Percentiles rank a stretch among this genome's conserved stretches.
phyloP scores from a whole-genome alignment of 2,888 invertebrate species.

The Biston stratarius region DNA sequence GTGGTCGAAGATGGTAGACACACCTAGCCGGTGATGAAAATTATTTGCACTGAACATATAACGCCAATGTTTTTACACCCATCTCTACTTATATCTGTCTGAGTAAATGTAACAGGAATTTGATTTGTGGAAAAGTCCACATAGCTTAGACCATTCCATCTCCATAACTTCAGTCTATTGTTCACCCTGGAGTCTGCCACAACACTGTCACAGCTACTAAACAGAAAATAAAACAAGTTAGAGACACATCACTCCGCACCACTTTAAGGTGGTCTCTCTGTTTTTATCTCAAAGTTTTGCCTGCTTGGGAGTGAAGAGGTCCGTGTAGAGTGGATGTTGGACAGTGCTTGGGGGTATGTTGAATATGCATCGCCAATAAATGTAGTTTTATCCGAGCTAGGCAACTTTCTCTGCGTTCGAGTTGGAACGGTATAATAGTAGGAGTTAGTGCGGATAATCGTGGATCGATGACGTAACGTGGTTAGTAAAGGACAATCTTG shows the following conservation, averaged over 20 bases:
- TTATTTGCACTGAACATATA: no score
- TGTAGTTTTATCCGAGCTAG: conserved; percentile 76
- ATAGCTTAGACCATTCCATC: conserved; percentile 2
- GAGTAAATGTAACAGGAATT: no score
- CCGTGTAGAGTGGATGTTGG: conserved; percentile 53
- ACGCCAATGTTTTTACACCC: no score
- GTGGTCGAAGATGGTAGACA: no score
- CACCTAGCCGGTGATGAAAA: no score
- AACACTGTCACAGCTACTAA: conserved; percentile 67
- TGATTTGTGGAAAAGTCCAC: conserved; percentile 6
- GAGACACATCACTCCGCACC: conserved; percentile 58
- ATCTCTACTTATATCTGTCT: no score
- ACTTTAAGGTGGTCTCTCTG: conserved; percentile 47
- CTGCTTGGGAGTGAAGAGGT: conserved; percentile 44
- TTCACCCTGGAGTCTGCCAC: conserved; percentile 48
- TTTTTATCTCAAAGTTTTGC: conserved; percentile 26
- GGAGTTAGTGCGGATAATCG: conserved; percentile 43
- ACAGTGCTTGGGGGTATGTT: conserved; percentile 71
- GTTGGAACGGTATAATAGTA: conserved; percentile 53
- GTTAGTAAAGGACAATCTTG: conserved; percentile 10
- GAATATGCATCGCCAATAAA: conserved; percentile 85
- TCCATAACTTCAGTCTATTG: conserved; percentile 19
- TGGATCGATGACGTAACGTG: conserved; percentile 36
- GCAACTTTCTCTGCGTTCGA: conserved; percentile 76
- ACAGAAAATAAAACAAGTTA: conserved; percentile 76